phyloP scores from a whole-genome alignment of 2,888 invertebrate genomes.

The Chloroclysta siterata region DNA sequence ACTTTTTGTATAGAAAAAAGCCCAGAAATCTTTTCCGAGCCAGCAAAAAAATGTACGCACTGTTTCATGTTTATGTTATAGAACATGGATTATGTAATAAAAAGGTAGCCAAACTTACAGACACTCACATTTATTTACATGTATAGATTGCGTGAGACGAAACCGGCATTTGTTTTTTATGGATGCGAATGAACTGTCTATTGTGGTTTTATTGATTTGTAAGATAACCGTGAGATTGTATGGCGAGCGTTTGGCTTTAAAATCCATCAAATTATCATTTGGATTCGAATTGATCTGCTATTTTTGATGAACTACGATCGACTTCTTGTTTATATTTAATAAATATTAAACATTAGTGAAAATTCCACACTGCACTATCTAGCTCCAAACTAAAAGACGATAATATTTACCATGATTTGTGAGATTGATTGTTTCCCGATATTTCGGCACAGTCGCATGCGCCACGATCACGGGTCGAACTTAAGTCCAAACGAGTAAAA shows the following conservation, averaged over 20 bases:
- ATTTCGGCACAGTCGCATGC: no score
- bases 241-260: not conserved
- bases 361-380: no score
- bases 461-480: no score
- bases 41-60: no score
- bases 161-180: slow-evolving; percentile 38
- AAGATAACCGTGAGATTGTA: slow-evolving; percentile 34
- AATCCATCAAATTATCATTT: not conserved
- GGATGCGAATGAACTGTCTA: slow-evolving; percentile 38
- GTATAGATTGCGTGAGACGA: slow-evolving; percentile 33
- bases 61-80: not conserved
- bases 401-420: no score
- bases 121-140: not conserved
- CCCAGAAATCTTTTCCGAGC: no score
- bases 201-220: slow-evolving; percentile 41
- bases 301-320: not conserved
- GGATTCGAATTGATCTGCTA: not conserved
- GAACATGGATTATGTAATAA: not conserved
- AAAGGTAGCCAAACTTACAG: not conserved
- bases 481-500: no score
- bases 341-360: no score
- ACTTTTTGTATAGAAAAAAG: no score
- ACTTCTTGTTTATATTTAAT: no score
- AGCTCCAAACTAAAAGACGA: no score
- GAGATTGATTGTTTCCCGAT: no score